Base-by-base conservation (phyloP, 1,140 invertebrate genomes). In the Bombus pascuorum region DNA sequence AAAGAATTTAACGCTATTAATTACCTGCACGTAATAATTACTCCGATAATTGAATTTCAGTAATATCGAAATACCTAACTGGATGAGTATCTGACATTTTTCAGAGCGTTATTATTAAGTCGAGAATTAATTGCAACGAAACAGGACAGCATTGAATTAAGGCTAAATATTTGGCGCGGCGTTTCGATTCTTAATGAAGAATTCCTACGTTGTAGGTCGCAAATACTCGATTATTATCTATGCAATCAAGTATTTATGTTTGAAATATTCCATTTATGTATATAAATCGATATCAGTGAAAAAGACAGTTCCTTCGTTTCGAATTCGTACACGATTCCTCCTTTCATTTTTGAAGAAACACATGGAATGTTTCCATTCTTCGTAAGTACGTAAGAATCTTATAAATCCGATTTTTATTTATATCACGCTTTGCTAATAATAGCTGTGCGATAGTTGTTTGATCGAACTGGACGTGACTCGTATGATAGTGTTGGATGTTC, bases 331-430 rank as follows among this genome's bases (percentile, higher is more conserved):
- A 13, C 8, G 5, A n/a, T n/a, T n/a, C 0, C 10, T 57, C 32
- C 37, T 8, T n/a, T 2, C 1, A 44, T 18, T 18, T 47, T 6
- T 13, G n/a, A 57, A 53, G 53, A 8, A 12, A 32, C 44, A 28
- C 44, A 59, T 1, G 32, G 6, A 22, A 0, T 32, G 39, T 65
- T 77, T 65, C 3, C 57, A 57, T 62, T 59, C 25, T 28, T 42
- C 37, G 15, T 32, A 8, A 44, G 34, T 37, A n/a, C n/a, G 1
- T 9, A 18, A 0, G 10, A 13, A 34, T 44, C 18, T n/a, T 80
- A 28, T 53, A 80, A 70, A 47, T 80, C 34, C 18, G 13, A n/a
- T n/a, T 42, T 39, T 32, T 72, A 81, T 80, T 70, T 68, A 53
- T 72, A 53, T 12, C 34, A 42, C 8, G 1, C n/a, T 8, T 5